These are phyloP conservation scores for Drosophila testacea DNA, from an alignment of 2,888 invertebrate genomes.

Conservation along the genomic window DNA sequence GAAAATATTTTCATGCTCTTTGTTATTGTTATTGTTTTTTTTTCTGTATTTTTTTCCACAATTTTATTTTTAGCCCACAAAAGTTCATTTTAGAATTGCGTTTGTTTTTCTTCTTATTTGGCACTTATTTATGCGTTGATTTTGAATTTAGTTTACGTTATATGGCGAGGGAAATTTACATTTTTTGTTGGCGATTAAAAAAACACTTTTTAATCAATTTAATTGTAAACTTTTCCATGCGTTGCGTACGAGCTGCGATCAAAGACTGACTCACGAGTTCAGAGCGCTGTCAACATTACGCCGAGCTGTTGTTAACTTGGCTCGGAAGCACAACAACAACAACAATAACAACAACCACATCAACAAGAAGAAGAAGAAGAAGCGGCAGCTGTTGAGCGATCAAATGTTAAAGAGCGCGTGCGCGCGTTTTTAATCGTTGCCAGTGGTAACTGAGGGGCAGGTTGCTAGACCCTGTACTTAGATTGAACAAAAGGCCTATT, in stretches of 20 bases:
- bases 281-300: slow-evolving; percentile 41
- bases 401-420: slow-evolving; percentile 65
- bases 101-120: slow-evolving; percentile 34
- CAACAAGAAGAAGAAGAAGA: slow-evolving; percentile 44
- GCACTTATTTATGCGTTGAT: slow-evolving; percentile 34
- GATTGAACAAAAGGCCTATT: no score
- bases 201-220: slow-evolving; percentile 20
- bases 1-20: slow-evolving; percentile 54
- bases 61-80: slow-evolving; percentile 57
- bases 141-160: neutral
- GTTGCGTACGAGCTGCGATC: slow-evolving; percentile 72
- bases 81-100: slow-evolving; percentile 57
- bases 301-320: slow-evolving; percentile 63
- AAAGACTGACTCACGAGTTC: slow-evolving; percentile 77
- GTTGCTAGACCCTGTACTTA: slow-evolving; percentile 15
- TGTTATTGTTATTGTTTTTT: slow-evolving; percentile 32
- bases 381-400: slow-evolving; percentile 58
- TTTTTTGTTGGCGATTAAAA: slow-evolving; percentile 20
- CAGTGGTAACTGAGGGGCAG: slow-evolving; percentile 32
- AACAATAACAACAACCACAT: slow-evolving; percentile 1
- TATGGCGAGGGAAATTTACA: neutral
- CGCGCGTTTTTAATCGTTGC: slow-evolving; percentile 66
- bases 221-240: slow-evolving; percentile 35
- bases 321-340: slow-evolving; percentile 45
- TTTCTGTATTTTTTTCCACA: slow-evolving; percentile 21